A percentile compares a stretch with the other conserved stretches of the same genome.
These are phyloP conservation scores for Lasioglossum zephyrum DNA, from an alignment of 2,888 invertebrate species.

Conservation along the genomic window DNA sequence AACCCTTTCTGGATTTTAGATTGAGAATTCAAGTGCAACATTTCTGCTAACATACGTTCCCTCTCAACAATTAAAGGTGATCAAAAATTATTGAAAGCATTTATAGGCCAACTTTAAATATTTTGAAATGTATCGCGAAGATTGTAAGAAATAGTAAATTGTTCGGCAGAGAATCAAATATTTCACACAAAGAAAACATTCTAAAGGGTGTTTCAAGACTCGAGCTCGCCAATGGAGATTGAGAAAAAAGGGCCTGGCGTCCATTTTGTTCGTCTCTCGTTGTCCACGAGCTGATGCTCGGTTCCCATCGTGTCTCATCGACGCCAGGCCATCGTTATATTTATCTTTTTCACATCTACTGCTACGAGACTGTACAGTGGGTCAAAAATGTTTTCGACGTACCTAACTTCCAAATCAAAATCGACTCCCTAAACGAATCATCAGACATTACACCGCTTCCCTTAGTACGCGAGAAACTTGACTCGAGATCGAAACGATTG, in stretches of 20 bases:
- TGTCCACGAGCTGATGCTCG: conserved; percentile 10
- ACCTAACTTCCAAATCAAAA: not conserved
- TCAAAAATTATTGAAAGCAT: no score
- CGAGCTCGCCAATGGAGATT: conserved; percentile 6
- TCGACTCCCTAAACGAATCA: not conserved
- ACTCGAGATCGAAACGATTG: not conserved
- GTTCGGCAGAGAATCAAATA: not conserved
- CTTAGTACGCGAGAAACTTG: not conserved
- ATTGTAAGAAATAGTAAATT: not conserved
- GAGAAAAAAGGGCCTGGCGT: conserved; percentile 5
- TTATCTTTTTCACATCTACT: not conserved
- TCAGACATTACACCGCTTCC: not conserved
- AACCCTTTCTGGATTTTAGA: not conserved
- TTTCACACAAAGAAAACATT: no score
- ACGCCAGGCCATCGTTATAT: conserved; percentile 16
- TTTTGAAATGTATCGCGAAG: no score
- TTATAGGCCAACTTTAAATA: not conserved
- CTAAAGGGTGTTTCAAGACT: not conserved
- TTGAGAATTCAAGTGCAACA: no score
- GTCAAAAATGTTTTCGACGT: conserved; percentile 53
- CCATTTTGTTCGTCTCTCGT: conserved; percentile 9
- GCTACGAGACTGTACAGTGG: conserved; percentile 41
- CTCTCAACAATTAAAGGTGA: not conserved
- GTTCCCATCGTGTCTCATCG: not conserved
- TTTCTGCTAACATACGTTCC: no score